Conservation (phyloP, 2,113 vertebrate species). For the Geococcyx californianus region DNA sequence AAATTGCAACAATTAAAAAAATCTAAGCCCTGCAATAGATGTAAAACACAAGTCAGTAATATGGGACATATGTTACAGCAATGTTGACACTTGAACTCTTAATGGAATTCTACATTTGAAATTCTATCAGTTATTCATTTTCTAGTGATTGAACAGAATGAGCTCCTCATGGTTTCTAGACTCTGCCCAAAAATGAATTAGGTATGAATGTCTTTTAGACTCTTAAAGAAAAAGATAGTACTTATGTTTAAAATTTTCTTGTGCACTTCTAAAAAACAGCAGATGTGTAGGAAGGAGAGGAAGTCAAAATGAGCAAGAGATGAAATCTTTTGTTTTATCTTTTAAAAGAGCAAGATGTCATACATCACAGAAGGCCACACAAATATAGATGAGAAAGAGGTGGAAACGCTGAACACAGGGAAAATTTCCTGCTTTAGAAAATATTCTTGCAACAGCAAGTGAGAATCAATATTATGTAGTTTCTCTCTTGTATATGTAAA, state of each 20-base stretch:
- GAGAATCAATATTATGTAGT: conserved; percentile 12
- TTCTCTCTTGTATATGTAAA: background rate
- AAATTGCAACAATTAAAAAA: conserved; percentile 43
- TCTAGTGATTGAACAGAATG: conserved; percentile 16
- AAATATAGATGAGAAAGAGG: background rate
- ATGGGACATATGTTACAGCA: background rate
- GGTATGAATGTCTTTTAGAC: background rate
- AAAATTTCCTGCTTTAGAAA: conserved; percentile 23
- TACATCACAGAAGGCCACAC: background rate
- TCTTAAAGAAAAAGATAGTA: background rate
- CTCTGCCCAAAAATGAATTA: background rate
- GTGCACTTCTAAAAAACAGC: background rate
- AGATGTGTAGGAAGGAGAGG: background rate
- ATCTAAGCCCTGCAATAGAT: background rate
- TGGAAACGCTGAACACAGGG: background rate
- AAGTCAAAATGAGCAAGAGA: background rate
- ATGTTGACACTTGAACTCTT: conserved; percentile 2
- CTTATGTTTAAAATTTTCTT: background rate
- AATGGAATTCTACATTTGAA: conserved; percentile 54
- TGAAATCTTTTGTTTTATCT: background rate
- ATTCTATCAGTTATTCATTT: conserved; percentile 31
- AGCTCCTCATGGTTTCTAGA: conserved; percentile 1
- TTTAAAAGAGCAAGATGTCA: background rate
- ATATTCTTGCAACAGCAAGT: conserved; percentile 9
- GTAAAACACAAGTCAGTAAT: conserved; percentile 16